Evolutionary conservation across 1,140 invertebrate genomes (phyloP).

Genomic region (Cotesia vestalis): DNA sequence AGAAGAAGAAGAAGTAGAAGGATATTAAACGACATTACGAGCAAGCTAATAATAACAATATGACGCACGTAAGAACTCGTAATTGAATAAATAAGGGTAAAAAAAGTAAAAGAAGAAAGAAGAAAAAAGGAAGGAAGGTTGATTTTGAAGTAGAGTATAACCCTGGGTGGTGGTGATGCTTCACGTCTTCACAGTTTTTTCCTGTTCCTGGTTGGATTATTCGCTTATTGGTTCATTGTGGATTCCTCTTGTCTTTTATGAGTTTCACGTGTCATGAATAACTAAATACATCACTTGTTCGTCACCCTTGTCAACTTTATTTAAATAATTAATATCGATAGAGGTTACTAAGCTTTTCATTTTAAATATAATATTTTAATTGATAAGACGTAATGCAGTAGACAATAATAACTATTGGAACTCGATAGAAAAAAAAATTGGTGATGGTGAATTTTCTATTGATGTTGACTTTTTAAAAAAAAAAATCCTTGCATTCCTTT

Average conservation of each 20-base stretch:
- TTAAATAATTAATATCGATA: too few species aligned
- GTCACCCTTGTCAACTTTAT: too few species aligned
- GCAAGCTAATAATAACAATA: too few species aligned
- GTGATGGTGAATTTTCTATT: background rate
- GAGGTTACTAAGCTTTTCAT: too few species aligned
- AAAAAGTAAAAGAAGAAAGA: background rate
- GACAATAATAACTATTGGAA: too few species aligned
- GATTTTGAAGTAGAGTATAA: conserved; percentile 1
- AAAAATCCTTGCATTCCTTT: too few species aligned
- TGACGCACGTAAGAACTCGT: too few species aligned
- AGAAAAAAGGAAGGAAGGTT: background rate
- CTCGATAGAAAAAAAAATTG: background rate
- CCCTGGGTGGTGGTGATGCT: background rate
- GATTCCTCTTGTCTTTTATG: conserved; percentile 52
- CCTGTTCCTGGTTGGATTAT: conserved; percentile 43
- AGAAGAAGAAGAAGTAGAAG: too few species aligned
- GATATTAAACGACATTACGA: too few species aligned
- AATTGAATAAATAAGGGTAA: background rate
- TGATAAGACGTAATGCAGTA: too few species aligned
- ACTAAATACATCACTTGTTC: conserved; percentile 38
- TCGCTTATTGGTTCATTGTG: conserved; percentile 54
- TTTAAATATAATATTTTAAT: too few species aligned
- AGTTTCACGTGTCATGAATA: conserved; percentile 47
- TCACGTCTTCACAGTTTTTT: conserved; percentile 32
- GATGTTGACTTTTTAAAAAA: too few species aligned